These are phyloP conservation scores for Periophthalmus magnuspinnatus DNA, from an alignment of 2,797 vertebrate genomes.

Conservation along the genomic window DNA sequence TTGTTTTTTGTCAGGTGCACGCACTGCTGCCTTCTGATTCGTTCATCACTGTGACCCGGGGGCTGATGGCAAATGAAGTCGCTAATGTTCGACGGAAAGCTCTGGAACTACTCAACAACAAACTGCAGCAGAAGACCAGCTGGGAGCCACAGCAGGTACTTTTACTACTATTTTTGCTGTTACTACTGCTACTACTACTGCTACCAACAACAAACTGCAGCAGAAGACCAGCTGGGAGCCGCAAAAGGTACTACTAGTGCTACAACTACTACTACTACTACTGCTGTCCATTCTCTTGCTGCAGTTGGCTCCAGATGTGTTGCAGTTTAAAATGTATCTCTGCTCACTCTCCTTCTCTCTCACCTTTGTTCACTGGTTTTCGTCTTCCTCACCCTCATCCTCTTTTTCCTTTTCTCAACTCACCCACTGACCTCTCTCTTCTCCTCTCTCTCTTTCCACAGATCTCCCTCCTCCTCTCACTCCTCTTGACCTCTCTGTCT, in stretches of 20 bases:
- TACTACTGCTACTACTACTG: too few species aligned
- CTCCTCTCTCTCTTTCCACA: neutral
- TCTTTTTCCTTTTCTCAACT: too few species aligned
- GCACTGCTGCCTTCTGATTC: conserved; percentile 88
- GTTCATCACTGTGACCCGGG: conserved; percentile 88
- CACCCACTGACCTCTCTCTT: neutral
- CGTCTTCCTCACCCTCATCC: conserved; percentile 21
- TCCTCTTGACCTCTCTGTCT: neutral
- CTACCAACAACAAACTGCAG: too few species aligned
- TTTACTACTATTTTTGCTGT: neutral
- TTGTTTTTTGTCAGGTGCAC: conserved; percentile 80
- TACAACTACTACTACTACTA: too few species aligned
- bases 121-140: conserved; percentile 81
- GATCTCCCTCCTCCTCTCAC: neutral
- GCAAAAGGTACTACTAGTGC: too few species aligned
- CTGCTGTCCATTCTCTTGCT: too few species aligned
- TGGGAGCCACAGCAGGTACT: conserved; percentile 85
- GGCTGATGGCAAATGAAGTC: conserved; percentile 86
- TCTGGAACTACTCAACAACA: conserved; percentile 95
- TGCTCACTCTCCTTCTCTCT: neutral
- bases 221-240: too few species aligned
- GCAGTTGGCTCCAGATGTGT: too few species aligned
- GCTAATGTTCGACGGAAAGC: conserved; percentile 91
- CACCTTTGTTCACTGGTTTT: conserved; percentile 68
- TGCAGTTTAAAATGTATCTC: neutral